Evolutionary conservation across 2,797 vertebrate genomes (phyloP).

Genomic region (Mus caroli): DNA sequence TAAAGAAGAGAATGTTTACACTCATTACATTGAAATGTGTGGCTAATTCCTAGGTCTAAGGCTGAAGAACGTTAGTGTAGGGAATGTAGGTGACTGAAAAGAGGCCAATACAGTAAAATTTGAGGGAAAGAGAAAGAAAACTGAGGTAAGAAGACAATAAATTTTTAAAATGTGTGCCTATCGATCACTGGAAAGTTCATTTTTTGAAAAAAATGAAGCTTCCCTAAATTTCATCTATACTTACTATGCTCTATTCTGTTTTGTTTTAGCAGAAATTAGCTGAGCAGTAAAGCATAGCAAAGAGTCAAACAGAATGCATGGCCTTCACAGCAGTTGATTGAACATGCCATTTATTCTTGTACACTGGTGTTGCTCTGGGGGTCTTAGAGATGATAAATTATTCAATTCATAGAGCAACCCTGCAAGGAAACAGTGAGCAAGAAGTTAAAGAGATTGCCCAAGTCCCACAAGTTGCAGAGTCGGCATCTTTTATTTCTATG

Average conservation of each 20-base stretch:
- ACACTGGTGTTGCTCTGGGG: neutral
- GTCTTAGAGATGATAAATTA: neutral
- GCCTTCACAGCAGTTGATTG: neutral
- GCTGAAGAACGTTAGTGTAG: neutral
- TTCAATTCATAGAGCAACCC: neutral
- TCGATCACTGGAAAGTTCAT: neutral
- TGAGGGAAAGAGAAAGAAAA: neutral
- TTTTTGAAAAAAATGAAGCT: neutral
- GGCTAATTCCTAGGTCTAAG: neutral
- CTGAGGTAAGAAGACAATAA: neutral
- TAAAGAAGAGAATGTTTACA: neutral
- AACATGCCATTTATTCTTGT: neutral
- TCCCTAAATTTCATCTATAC: neutral
- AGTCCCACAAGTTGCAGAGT: neutral
- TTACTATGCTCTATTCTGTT: neutral
- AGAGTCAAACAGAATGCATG: neutral
- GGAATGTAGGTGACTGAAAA: neutral
- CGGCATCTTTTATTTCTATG: neutral
- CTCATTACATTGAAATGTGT: neutral
- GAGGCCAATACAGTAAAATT: neutral
- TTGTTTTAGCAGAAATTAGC: neutral
- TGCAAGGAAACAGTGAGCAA: neutral
- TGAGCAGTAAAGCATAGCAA: neutral
- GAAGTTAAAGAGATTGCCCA: neutral
- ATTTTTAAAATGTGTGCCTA: neutral